Conservation (phyloP, 2,113 vertebrate species). For the Protobothrops flavoviridis region DNA sequence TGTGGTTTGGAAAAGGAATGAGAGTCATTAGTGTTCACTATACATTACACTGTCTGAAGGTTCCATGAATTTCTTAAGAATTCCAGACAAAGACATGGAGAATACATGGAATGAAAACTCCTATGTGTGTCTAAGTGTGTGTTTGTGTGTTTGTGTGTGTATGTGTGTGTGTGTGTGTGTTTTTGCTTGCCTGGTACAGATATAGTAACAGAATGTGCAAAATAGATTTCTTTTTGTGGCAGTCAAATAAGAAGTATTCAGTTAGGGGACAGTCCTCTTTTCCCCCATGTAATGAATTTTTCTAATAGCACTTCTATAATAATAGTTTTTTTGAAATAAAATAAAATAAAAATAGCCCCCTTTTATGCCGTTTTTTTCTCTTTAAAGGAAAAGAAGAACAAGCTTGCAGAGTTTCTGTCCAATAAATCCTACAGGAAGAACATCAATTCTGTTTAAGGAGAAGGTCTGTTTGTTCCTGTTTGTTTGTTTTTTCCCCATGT, state of each 20-base stretch:
- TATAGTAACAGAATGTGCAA: not conserved
- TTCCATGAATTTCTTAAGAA: not conserved
- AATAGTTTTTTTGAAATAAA: constrained; percentile 38
- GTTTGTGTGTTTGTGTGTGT: not conserved
- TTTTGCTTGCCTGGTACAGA: not conserved
- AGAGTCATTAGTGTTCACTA: not conserved
- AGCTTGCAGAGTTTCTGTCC: not conserved
- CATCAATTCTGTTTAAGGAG: not conserved
- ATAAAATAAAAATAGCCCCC: constrained; percentile 28
- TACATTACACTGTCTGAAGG: not conserved
- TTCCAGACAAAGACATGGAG: not conserved
- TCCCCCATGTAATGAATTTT: constrained; percentile 47
- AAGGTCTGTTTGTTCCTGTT: too few relatives aligned
- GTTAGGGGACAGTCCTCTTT: not conserved
- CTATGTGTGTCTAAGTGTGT: not conserved
- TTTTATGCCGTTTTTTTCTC: constrained; percentile 62
- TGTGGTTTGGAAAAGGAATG: not conserved
- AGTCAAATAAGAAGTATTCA: not conserved
- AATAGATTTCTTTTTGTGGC: not conserved
- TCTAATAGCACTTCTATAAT: constrained; percentile 51
- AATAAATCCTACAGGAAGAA: not conserved
- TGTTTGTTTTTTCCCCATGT: not conserved
- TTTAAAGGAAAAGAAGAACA: constrained; percentile 27
- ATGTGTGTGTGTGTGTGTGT: not conserved
- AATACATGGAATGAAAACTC: not conserved